A percentile compares a stretch with the other conserved stretches of the same genome.
These are phyloP conservation scores for Bubalus kerabau DNA, from an alignment of 2,113 vertebrate genomes.

Conservation along the genomic window DNA sequence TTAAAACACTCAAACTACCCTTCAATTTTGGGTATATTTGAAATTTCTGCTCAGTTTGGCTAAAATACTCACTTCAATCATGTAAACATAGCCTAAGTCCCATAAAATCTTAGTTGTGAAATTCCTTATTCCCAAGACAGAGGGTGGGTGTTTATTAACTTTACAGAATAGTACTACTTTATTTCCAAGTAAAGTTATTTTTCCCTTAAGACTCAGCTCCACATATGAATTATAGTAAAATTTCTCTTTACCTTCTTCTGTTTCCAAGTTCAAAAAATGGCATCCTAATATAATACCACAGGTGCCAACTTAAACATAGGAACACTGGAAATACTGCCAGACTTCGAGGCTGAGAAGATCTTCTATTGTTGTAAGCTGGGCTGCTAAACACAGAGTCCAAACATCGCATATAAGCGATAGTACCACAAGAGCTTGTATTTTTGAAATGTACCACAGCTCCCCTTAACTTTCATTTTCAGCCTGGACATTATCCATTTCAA, in stretches of 20 bases:
- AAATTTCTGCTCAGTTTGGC: slow-evolving; percentile 47
- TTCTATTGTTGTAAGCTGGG: slow-evolving; percentile 46
- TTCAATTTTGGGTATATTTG: slow-evolving; percentile 41
- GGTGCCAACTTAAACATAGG: slow-evolving; percentile 60
- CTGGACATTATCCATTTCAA: background rate
- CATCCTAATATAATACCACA: slow-evolving; percentile 42
- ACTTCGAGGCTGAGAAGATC: slow-evolving; percentile 7
- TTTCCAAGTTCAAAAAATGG: slow-evolving; percentile 54
- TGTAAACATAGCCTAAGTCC: slow-evolving; percentile 33
- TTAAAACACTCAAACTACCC: slow-evolving; percentile 16
- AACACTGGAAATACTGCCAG: slow-evolving; percentile 19
- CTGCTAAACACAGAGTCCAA: background rate
- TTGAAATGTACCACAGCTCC: background rate
- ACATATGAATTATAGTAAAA: slow-evolving; percentile 63
- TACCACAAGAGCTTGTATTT: background rate
- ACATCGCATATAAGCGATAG: background rate
- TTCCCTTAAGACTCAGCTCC: slow-evolving; percentile 47
- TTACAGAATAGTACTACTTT: slow-evolving; percentile 54
- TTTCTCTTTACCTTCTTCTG: slow-evolving; percentile 52
- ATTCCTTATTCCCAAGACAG: slow-evolving; percentile 55
- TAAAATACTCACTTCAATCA: slow-evolving; percentile 44
- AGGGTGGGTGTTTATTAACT: slow-evolving; percentile 67
- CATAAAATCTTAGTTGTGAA: slow-evolving; percentile 58
- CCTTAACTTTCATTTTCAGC: background rate
- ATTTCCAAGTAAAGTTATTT: slow-evolving; percentile 69